Base-by-base conservation (phyloP, 2,888 invertebrate genomes). In the Tholera decimalis region DNA sequence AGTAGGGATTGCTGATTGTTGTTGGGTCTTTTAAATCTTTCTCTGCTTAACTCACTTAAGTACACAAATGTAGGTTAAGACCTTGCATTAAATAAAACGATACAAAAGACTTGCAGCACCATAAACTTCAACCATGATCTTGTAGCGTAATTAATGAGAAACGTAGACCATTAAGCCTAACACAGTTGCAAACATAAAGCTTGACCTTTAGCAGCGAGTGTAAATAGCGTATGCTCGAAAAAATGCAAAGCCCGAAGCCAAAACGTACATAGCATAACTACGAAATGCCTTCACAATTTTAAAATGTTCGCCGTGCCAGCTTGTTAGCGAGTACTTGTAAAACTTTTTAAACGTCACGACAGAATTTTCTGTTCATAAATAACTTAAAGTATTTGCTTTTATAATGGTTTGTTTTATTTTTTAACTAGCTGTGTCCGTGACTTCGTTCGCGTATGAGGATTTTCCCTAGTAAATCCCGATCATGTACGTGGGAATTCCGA, bases 181-280 rank as follows among this genome's bases (percentile, higher is more conserved):
- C 11, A 50, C 33, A 26, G 35, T 2, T 9, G 26, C 11, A n/a
- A 55, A 20, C 39, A 35, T 20, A 53, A 39, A 54, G 43, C 56
- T 68, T 68, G 68, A 73, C 74, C 72, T 74, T 57, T 50, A n/a
- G 15, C 15, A 20, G 20, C 35, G 43, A 46, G 24, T n/a, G 49
- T 15, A 35, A 33, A 47, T 49, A 43, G 15, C 51, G 20, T 68
- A 64, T 20, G 13, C 20, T 44, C 18, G 37, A 22, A 39, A 53
- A 44, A 68, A 62, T 55, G 39, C 35, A 53, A 15, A 37, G 30
- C 28, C 15, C 11, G 18, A 26, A 35, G 57, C 53, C 20, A 62
- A 73, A 62, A 24, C 30, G 1, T 53, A 50, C 13, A 47, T 39
- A 20, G 1, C 24, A 47, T 33, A 30, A 33, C 22, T 24, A 53